These are phyloP conservation scores for Colius striatus DNA, from an alignment of 2,113 vertebrate genomes.

Conservation along the genomic window DNA sequence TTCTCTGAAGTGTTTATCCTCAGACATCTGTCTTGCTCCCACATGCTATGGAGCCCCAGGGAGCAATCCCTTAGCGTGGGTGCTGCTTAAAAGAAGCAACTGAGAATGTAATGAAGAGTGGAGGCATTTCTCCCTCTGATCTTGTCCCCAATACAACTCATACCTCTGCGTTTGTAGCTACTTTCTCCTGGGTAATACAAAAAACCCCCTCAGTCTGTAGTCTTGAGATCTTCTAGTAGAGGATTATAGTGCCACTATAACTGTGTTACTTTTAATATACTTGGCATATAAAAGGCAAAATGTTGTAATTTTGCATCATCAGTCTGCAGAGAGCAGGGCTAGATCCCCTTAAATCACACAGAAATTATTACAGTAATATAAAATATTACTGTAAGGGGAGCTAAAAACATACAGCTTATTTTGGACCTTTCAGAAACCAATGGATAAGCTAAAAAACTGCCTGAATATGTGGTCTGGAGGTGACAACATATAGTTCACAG, in stretches of 20 bases:
- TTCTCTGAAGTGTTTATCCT: neutral
- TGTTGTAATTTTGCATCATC: neutral
- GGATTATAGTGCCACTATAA: neutral
- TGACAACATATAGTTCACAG: neutral
- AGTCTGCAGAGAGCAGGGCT: neutral
- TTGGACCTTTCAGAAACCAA: neutral
- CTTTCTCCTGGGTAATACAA: neutral
- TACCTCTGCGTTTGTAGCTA: neutral
- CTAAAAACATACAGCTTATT: neutral
- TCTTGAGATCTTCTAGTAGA: neutral
- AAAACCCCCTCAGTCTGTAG: neutral
- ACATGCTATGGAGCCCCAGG: accelerated
- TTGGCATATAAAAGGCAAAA: neutral
- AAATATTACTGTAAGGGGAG: neutral
- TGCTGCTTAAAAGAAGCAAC: neutral
- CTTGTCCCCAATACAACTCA: neutral
- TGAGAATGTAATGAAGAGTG: neutral
- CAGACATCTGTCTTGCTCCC: neutral
- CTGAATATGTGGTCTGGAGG: neutral
- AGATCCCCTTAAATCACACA: neutral
- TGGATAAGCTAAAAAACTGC: neutral
- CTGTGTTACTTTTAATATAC: neutral
- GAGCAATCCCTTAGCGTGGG: neutral
- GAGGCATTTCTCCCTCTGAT: neutral
- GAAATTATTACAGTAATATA: neutral